Base-by-base conservation (phyloP, 2,797 vertebrate species). In the Buceros bicornis region DNA sequence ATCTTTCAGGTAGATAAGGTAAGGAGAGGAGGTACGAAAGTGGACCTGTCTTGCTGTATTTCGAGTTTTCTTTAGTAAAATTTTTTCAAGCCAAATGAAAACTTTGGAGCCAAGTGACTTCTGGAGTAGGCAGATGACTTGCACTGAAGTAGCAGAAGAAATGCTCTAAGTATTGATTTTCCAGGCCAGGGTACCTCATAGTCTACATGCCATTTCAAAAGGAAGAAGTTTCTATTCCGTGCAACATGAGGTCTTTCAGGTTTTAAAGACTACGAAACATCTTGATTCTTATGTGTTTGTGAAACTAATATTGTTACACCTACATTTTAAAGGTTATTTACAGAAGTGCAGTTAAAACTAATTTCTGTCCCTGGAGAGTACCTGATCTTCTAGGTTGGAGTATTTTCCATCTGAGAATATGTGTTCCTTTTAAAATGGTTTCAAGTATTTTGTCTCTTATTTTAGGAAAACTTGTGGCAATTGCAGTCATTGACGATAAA, bases 401-500 rank as follows among this genome's bases (percentile, higher is more conserved):
- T 78, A n/a, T 78, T 74, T 92, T 76, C 43, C 8, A 5, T 53
- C 16, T 29, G 28, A 54, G 10, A 86, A 92, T 56, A 28, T 2
- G 0, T 87, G 16, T 71, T 64, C 73, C 7, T 76, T 93, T 85
- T 65, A 20, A 80, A 81, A 47, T 92, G 42, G 14, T 43, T 90
- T 92, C 58, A 96, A 62, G 31, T 73, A 19, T 94, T 72, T 94
- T 82, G 37, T 97, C 96, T 66, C 60, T 96, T 83, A 51, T 98
- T 97, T 96, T 98, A 99, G 99, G 99, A 97, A 99, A 99, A 98
- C 98, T 99, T 97, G 98, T 99, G 96, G 99, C 98, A 90, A 99
- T 99, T 77, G 99, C 99, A 82, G 97, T 99, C 95, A 99, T 99
- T 96, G 99, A 99, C 94, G 99, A 99, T 97, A 99, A 99, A 97